Evolutionary conservation across 2,113 vertebrate genomes (phyloP), one percentile per base, ranked within the genome.

Genomic region (Gymnobelideus leadbeateri): DNA sequence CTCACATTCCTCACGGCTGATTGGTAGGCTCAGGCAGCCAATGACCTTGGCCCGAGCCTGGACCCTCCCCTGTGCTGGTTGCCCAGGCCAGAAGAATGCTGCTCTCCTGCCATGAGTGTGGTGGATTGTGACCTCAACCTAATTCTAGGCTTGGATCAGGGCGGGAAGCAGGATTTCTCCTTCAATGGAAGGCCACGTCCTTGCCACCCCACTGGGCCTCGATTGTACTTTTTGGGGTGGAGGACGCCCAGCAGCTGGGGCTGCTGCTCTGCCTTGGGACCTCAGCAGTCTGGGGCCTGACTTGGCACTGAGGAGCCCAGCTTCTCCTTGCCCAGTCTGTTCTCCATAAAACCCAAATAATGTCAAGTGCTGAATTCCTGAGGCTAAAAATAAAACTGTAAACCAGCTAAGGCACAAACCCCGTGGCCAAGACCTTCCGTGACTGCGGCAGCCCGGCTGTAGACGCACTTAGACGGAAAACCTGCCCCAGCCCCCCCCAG

Each of bases 331-430:
- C 49, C 49, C 11, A 3, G 8, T 9, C 16, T 89, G 47, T 91
- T 95, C 77, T 95, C 92, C 93, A 25, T 68, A 14, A 92, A 97
- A 94, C 93, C 92, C 95, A 93, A 94, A 96, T 94, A 94, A 90
- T 89, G 93, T 97, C 96, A 96, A 96, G 94, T 46, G 1, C 89
- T 92, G 14, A 96, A 98, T 98, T 98, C 98, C 98, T 95, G 43
- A 93, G 91, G 96, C 95, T 97, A 98, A 98, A 98, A 97, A 98
- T 97, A 98, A 97, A 94, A 7, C 31, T 43, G 94, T 51, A 89
- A 53, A 68, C 95, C 95, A 92, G 94, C 91, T 96, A 68, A 96
- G 97, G 94, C 94, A 31, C 3, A 16, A 31, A 23, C 0, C 11
- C 90, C 97, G 50, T n/a, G 43, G 97, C 97, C 96, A 96, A 97